Evolutionary conservation across 2,113 vertebrate species (phyloP), one percentile per base, ranked within the genome.

Genomic region (Lynx canadensis): DNA sequence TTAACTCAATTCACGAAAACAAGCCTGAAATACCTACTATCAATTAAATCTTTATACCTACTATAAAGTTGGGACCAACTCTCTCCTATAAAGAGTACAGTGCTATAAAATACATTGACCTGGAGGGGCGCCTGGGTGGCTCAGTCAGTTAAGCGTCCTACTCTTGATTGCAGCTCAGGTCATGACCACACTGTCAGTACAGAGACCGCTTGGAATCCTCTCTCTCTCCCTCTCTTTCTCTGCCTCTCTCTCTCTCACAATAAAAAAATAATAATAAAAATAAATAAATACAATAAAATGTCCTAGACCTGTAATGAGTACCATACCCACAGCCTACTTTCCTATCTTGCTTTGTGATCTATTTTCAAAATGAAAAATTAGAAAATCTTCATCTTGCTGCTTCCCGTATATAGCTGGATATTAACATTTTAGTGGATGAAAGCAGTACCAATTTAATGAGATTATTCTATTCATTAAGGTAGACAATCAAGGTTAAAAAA

Each of bases 381-480:
- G 18, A 68, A 82, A 33, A 31, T 69, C 68, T 41, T 93, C 66
- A 68, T 50, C 45, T 16, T 87, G 48, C 16, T 96, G 33, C 48
- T 94, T 94, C 57, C 89, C 50, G 41, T 21, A 15, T 48, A 31
- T 7, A 78, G n/a, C 27, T 29, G 52, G 31, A 48, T 50, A 55
- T 78, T 50, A 96, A 48, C 27, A 85, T 87, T 79, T 97, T 73
- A 81, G 73, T 71, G 73, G 41, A 79, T 73, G 33, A 90, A 93
- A 92, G 71, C 4, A 81, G 36, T 65, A 85, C 21, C 36, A 71
- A 57, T 91, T 80, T 94, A 88, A 65, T 33, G 76, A 91, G 25
- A 31, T 80, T 71, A 29, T 83, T 90, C 79, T 71, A 87, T 50
- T 93, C 65, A 86, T 60, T 48, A 52, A 86, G 48, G 33, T 29